A percentile compares a stretch with the other conserved stretches of the same genome.
Evolutionary conservation across 2,888 invertebrate species (phyloP).

Genomic region (Idaea dimidiata): DNA sequence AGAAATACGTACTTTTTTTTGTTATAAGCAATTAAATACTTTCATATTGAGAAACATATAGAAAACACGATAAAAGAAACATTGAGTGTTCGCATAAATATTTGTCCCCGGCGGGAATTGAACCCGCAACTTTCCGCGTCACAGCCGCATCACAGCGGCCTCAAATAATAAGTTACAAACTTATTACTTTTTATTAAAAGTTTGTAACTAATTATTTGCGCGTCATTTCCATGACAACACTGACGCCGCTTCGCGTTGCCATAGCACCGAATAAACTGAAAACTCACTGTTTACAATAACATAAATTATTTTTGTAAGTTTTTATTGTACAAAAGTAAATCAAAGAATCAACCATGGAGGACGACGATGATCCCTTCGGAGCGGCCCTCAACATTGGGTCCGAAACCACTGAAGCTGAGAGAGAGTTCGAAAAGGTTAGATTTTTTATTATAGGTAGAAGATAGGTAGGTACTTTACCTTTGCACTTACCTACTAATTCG

Average conservation of each 20-base stretch:
- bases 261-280: slow-evolving; percentile 22
- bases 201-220: no score
- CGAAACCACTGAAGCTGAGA: slow-evolving; percentile 70
- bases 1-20: no score
- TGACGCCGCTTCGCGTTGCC: slow-evolving; percentile 19
- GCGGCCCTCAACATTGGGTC: slow-evolving; percentile 55
- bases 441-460: neutral
- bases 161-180: neutral
- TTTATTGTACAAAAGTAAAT: slow-evolving; percentile 28
- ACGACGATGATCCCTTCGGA: slow-evolving; percentile 60
- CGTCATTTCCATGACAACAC: slow-evolving; percentile 33
- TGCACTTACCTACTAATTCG: no score
- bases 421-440: slow-evolving; percentile 61
- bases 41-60: no score
- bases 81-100: no score
- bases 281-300: neutral
- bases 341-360: slow-evolving; percentile 41
- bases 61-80: no score
- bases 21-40: no score
- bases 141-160: no score
- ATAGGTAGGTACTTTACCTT: no score
- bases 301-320: slow-evolving; percentile 20
- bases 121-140: no score
- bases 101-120: no score
- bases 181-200: no score